Base-by-base conservation (phyloP, 2,888 invertebrate genomes). In the Pocota personata region DNA sequence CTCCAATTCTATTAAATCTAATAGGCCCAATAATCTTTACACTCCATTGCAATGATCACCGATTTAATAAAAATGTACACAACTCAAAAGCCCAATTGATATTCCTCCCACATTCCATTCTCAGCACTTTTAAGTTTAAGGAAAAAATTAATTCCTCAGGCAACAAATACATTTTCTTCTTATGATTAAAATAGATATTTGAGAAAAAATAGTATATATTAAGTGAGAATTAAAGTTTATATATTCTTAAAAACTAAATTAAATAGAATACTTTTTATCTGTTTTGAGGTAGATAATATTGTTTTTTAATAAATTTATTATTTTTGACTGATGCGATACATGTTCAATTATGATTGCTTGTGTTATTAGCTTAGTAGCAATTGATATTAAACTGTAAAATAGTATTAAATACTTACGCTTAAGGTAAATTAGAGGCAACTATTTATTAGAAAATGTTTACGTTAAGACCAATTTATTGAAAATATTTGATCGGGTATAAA, bases 111-210 rank as follows among this genome's bases (percentile, higher is more conserved):
- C n/a, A n/a, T n/a, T n/a, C n/a, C n/a, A n/a, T n/a, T n/a, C n/a
- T n/a, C n/a, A n/a, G n/a, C n/a, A n/a, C n/a, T n/a, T n/a, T n/a
- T n/a, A n/a, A n/a, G n/a, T n/a, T n/a, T n/a, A n/a, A n/a, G n/a
- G n/a, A n/a, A n/a, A n/a, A n/a, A n/a, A n/a, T n/a, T n/a, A 62
- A 43, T 43, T 62, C 62, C 62, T 46, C 60, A 60, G 60, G 40
- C 40, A 60, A 19, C 24, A 32, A 57, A 35, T 30, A 37, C 43
- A 46, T 43, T 43, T 62, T 30, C 21, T 46, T 30, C 43, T 30
- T 46, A 62, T 46, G 43, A 43, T 43, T 62, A 46, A 46, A 46
- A 30, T 6, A 62, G 24, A 14, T 12, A 19, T 46, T 46, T 46
- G 19, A 5, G 3, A 40, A 46, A 16, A 27, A 21, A 10, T 57